A percentile compares a stretch with the other conserved stretches of the same genome.
phyloP scores from a whole-genome alignment of 2,797 vertebrate species.

The Gallinago nigripennis region DNA sequence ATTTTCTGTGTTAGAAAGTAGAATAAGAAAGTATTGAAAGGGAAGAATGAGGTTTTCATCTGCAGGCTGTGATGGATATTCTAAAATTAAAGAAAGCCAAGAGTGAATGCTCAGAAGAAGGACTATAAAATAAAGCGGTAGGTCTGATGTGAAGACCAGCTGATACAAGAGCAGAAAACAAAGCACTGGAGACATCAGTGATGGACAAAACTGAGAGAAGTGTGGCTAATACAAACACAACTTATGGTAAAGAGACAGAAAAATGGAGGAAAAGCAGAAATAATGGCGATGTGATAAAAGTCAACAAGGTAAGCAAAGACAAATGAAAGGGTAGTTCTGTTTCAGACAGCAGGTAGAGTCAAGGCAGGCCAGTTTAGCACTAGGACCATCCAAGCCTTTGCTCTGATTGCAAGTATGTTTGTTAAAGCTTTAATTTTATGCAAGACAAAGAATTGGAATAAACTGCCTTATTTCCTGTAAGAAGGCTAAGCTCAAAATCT shows the following conservation, averaged over 20 bases:
- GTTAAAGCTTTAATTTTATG: background rate
- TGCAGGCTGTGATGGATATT: background rate
- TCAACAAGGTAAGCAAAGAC: background rate
- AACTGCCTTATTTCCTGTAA: background rate
- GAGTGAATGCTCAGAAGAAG: background rate
- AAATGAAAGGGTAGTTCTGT: background rate
- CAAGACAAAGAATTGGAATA: background rate
- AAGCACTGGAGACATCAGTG: background rate
- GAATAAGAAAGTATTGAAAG: background rate
- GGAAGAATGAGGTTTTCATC: background rate
- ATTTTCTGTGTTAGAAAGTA: background rate
- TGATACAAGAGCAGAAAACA: background rate
- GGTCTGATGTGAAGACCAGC: background rate
- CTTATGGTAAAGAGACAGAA: background rate
- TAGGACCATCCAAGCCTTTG: rapidly evolving
- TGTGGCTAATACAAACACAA: background rate
- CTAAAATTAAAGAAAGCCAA: background rate
- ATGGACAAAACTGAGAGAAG: background rate
- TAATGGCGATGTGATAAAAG: background rate
- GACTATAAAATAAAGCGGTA: background rate
- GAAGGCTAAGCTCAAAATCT: background rate
- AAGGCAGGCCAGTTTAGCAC: background rate
- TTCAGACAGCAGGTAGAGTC: background rate
- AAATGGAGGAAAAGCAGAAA: background rate
- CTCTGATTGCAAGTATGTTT: background rate